These are phyloP conservation scores for Lithobates sylvaticus DNA, from an alignment of 2,797 vertebrate genomes.

Conservation along the genomic window DNA sequence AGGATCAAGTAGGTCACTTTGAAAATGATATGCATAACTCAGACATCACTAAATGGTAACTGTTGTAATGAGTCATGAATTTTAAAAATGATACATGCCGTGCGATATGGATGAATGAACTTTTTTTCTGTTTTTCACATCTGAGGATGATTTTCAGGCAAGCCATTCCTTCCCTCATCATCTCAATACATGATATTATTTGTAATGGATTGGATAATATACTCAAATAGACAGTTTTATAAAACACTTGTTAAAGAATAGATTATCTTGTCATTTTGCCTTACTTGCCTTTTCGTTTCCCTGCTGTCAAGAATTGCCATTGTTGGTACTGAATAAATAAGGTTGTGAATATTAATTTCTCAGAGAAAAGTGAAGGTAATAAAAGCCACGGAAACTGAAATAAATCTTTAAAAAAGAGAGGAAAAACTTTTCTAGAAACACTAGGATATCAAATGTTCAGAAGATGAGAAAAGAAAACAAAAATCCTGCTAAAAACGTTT, in stretches of 20 bases:
- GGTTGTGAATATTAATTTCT: conserved; percentile 16
- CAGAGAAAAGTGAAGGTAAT: background rate
- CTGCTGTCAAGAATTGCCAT: background rate
- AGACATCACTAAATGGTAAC: conserved; percentile 35
- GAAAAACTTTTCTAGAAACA: background rate
- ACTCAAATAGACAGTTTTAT: conserved; percentile 55
- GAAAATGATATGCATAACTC: conserved; percentile 30
- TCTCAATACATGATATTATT: conserved; percentile 36
- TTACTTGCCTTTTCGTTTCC: conserved; percentile 37
- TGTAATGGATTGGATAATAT: conserved; percentile 58
- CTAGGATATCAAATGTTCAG: background rate
- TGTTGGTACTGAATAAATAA: conserved; percentile 29
- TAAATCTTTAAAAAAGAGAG: background rate
- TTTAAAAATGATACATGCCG: conserved; percentile 32
- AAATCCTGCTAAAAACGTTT: background rate
- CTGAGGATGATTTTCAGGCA: conserved; percentile 17
- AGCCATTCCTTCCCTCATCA: conserved; percentile 22
- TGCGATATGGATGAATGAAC: conserved; percentile 39
- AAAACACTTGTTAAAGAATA: conserved; percentile 52
- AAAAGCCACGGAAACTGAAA: background rate
- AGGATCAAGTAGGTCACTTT: background rate
- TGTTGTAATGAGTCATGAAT: conserved; percentile 47
- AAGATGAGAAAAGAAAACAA: background rate
- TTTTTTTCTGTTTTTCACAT: conserved; percentile 21
- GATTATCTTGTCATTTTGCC: conserved; percentile 58